A percentile compares a stretch with the other conserved stretches of the same genome.
phyloP scores from a whole-genome alignment of 35 echinoderm and acorn worm species.

The Diadema setosum region DNA sequence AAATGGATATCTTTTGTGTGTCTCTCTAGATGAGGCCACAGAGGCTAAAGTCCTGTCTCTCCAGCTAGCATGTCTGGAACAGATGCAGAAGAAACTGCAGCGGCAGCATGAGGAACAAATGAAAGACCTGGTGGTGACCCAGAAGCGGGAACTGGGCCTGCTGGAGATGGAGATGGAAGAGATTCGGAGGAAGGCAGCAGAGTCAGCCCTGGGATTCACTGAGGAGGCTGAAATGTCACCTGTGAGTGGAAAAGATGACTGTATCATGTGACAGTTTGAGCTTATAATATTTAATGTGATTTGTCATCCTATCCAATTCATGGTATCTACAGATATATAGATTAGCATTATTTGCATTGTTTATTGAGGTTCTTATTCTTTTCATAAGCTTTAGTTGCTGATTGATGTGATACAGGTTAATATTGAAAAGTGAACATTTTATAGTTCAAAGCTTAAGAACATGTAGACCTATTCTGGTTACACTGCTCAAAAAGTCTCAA shows the following conservation, averaged over 20 bases:
- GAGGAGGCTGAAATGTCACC: not conserved
- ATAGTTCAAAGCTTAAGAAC: too few relatives aligned
- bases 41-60: conserved; percentile 41
- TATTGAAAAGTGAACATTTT: too few relatives aligned
- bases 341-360: too few relatives aligned
- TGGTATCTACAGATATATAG: too few relatives aligned
- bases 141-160: conserved; percentile 59
- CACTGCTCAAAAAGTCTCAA: too few relatives aligned
- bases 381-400: too few relatives aligned
- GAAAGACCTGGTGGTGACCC: conserved; percentile 52
- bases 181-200: conserved; percentile 26
- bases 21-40: not conserved
- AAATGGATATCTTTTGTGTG: not conserved
- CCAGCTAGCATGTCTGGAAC: conserved; percentile 75
- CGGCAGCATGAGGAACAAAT: conserved; percentile 73
- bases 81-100: conserved; percentile 51
- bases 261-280: too few relatives aligned
- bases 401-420: too few relatives aligned
- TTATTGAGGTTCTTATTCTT: too few relatives aligned
- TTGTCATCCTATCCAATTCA: too few relatives aligned
- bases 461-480: too few relatives aligned
- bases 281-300: too few relatives aligned
- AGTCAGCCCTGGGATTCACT: not conserved
- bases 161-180: conserved; percentile 73
- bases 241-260: not conserved